Base-by-base conservation (phyloP, 2,797 vertebrate species). In the Peromyscus attwateri region DNA sequence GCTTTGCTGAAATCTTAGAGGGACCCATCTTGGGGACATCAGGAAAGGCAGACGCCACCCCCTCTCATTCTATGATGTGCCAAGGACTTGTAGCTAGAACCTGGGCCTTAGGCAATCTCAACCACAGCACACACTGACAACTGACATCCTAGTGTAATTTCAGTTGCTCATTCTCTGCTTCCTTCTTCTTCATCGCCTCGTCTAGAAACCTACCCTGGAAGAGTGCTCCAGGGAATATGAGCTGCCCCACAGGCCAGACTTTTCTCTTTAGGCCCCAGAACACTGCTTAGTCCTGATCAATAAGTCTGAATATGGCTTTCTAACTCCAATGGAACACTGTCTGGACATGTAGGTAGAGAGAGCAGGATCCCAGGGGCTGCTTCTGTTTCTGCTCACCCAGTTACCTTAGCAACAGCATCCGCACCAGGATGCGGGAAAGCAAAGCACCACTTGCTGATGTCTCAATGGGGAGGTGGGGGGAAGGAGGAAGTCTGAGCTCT, bases 401-500 rank as follows among this genome's bases (percentile, higher is more conserved):
- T 97, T 98, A 90, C 97, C 95, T 68, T 70, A 73, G 98, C 96
- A 97, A 91, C 97, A 68, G 91, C 71, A 16, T 0, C 6, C 52
- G 43, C 37, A 8, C 14, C 43, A 6, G 91, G 73, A 83, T 82
- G 34, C 64, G 0, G 2, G 81, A 91, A 83, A 60, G 40, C n/a
- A 75, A 0, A 82, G 11, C 37, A 1, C 25, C 87, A 57, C 46
- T 52, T 19, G 66, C 23, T 6, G 1, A 1, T 19, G 40, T 49
- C 57, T 66, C 21, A n/a, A 2, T 2, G 0, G 6, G 57, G 31
- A 90, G 43, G 55, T 0, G 0, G 27, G 29, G 29, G 3, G 31
- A 40, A 46, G 1, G 52, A 70, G n/a, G 87, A 34, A 84, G 0
- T 29, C 55, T 12, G 29, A 23, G 25, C 4, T 91, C 49, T 68